Conservation (phyloP, 2,113 vertebrate genomes). For the Laticauda colubrina region DNA sequence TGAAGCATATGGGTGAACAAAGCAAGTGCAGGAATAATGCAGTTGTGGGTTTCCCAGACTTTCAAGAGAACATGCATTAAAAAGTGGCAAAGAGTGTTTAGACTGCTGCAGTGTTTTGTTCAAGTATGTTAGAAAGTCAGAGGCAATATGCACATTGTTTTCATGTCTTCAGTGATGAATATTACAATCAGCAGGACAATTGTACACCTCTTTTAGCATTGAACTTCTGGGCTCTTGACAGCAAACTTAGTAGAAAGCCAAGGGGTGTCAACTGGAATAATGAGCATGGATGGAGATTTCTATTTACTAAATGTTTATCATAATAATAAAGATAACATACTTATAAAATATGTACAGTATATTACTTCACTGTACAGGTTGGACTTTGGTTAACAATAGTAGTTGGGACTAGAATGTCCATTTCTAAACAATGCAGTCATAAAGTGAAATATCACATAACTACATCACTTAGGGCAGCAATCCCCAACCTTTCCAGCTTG, state of each 20-base stretch:
- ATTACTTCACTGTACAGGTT: not conserved
- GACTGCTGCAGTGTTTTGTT: not conserved
- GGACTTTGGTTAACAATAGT: not conserved
- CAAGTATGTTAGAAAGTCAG: not conserved
- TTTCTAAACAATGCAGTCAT: not conserved
- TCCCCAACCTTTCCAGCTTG: not conserved
- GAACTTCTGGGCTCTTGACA: not conserved
- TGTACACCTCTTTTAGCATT: not conserved
- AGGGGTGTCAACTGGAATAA: not conserved
- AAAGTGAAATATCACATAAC: not conserved
- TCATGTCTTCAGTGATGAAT: not conserved
- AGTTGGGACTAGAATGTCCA: not conserved
- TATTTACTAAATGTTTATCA: not conserved
- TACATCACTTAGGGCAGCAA: not conserved
- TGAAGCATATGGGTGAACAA: not conserved
- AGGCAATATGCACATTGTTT: not conserved
- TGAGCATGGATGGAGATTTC: not conserved
- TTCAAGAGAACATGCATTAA: not conserved
- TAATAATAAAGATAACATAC: not conserved
- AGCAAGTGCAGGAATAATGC: not conserved
- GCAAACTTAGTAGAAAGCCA: not conserved
- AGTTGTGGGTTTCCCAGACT: not conserved
- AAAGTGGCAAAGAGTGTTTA: not conserved
- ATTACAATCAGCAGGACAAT: not conserved
- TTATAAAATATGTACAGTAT: not conserved